phyloP scores from a whole-genome alignment of 1,140 invertebrate genomes.

The Drosophila nebulosa region DNA sequence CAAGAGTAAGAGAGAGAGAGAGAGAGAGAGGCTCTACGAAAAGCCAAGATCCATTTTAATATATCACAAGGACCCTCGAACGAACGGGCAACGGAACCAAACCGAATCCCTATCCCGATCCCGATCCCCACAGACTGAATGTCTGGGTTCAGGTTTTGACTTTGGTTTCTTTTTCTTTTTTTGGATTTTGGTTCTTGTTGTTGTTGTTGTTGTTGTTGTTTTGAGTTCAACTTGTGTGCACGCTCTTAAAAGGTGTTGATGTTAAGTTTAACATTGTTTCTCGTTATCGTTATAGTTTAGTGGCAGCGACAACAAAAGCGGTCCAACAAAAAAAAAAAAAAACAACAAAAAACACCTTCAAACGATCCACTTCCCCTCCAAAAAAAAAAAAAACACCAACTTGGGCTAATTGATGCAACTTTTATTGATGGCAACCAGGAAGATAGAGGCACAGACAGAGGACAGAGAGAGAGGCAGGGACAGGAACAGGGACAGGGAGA shows the following conservation, averaged over 20 bases:
- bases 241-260: slow-evolving; percentile 79
- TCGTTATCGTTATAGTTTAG: slow-evolving; percentile 80
- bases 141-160: slow-evolving; percentile 33
- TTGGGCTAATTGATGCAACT: slow-evolving; percentile 76
- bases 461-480: background rate
- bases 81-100: slow-evolving; percentile 1
- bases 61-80: slow-evolving; percentile 55
- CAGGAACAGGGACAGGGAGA: background rate
- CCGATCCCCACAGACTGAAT: slow-evolving; percentile 38
- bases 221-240: slow-evolving; percentile 18
- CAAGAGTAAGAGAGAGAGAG: slow-evolving; percentile 1
- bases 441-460: background rate
- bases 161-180: background rate
- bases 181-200: background rate
- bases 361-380: slow-evolving; percentile 14
- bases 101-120: background rate
- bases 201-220: background rate
- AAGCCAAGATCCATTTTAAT: slow-evolving; percentile 73
- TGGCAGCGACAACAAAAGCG: slow-evolving; percentile 74
- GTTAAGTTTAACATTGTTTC: slow-evolving; percentile 80
- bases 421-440: slow-evolving; percentile 43
- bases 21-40: background rate
- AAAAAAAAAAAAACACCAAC: slow-evolving; percentile 25
- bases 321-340: slow-evolving; percentile 31
- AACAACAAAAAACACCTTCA: slow-evolving; percentile 12